Evolutionary conservation across 2,113 vertebrate species (phyloP), one percentile per base, ranked within the genome.

Genomic region (Conger conger): DNA sequence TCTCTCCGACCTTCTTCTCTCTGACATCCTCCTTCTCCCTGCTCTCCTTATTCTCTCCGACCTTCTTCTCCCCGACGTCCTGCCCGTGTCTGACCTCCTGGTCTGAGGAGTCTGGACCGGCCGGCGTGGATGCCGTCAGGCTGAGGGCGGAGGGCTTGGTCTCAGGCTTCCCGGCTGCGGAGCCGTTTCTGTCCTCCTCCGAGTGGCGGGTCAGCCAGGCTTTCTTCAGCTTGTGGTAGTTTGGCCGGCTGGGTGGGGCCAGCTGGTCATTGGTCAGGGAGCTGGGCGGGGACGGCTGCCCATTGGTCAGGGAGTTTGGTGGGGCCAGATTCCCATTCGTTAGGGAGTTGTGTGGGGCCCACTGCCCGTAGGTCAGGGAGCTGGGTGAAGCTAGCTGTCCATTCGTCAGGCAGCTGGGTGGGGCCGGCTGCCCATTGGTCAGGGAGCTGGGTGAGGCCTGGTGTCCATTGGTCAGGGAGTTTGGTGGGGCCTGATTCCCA

Each of bases 181-280:
- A 96, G 83, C 95, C 98, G 93, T 96, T 99, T 93, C 96, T 96
- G 92, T 99, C 98, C 93, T 99, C 98, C 91, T 99, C 98, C 0
- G 98, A 99, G 89, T 99, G 98, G 15, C 98, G 95, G 0, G 98
- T 99, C 88, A 99, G 94, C 98, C 98, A 99, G 87, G 98, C 98
- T 90, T 99, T 99, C 94, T 99, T 99, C 87, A 99, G 95, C 89
- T 99, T 99, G 94, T 99, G 98, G 93, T 97, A 97, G 94, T 99
- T 98, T 76, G 94, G 95, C 88, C 96, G 96, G 93, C 92, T 95
- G 8, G 92, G 79, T 93, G 95, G 96, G 85, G 93, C 88, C 30
- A 90, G 82, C 37, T 95, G 96, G 92, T 95, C 96, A 92, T 87
- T 94, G 90, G 95, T 94, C 92, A 91, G 91, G 91, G 86, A 92